Percentiles rank a stretch among this genome's conserved stretches.
Evolutionary conservation across 2,113 vertebrate species (phyloP).

Genomic region (Syngnathus floridae): DNA sequence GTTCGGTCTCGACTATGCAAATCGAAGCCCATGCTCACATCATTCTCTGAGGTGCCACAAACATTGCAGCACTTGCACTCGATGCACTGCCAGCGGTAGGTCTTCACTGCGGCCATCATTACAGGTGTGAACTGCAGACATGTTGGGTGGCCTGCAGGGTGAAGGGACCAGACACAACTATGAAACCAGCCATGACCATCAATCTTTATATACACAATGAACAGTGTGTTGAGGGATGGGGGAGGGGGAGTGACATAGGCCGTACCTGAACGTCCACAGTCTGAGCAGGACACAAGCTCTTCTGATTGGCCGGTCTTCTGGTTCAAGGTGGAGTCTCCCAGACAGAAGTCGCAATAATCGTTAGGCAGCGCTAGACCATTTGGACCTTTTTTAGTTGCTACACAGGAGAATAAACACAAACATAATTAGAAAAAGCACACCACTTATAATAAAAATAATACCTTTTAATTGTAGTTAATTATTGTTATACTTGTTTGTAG

Average conservation of each 20-base stretch:
- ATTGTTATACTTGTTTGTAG: not conserved
- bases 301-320: conserved; percentile 94
- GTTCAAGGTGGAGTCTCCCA: conserved; percentile 94
- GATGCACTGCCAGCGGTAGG: conserved; percentile 96
- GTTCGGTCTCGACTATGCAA: no score
- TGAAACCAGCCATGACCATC: not conserved
- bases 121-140: conserved; percentile 94
- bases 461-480: not conserved
- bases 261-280: conserved; percentile 91
- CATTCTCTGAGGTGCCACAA: conserved; percentile 92
- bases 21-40: conserved; percentile 67
- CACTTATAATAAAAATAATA: no score
- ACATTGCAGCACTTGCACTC: conserved; percentile 98
- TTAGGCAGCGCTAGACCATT: conserved; percentile 90
- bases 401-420: conserved; percentile 5
- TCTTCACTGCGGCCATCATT: conserved; percentile 97
- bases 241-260: not conserved
- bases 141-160: conserved; percentile 80
- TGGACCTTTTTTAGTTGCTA: conserved; percentile 87
- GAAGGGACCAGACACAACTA: not conserved
- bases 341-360: conserved; percentile 96
- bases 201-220: not conserved
- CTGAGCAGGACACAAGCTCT: conserved; percentile 92
- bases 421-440: conserved; percentile 3
- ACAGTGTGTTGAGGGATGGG: not conserved